Base-by-base conservation (phyloP, 35 echinoderm and acorn worm species). In the Nesometra sesokonis region DNA sequence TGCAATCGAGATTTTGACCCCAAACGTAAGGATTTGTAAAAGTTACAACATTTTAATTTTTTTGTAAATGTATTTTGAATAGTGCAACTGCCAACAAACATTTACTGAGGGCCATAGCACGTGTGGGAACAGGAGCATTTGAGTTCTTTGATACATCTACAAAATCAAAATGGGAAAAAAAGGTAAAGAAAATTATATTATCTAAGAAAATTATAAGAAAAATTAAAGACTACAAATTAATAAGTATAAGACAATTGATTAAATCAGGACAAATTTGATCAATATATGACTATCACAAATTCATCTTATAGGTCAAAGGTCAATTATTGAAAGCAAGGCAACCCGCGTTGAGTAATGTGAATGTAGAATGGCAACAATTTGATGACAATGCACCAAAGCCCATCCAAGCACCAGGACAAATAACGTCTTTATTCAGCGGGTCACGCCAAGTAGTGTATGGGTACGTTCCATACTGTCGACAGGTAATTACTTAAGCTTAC, bases 401-500 rank as follows among this genome's bases (percentile, higher is more conserved):
- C 0, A 85, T 93, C 67, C 95, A 97, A 57, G 95, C 95, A 35
- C 95, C 95, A 46, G 57, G 88, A 46, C 89, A 91, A 31, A 80
- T 97, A 47, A 90, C 88, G 11, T 90, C 95, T 13, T 84, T 97
- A 31, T 97, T 97, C 85, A 97, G 89, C 85, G 95, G 95, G 31
- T 91, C 91, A 30, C 80, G 95, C 37, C 87, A 91, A 85, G 91
- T 97, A 19, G 95, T 97, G 15, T 97, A 93, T 89, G 95, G 95
- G 33, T 93, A 89, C 82, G 95, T 97, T 0, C 91, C 82, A 11
- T 89, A 87, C 39, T 93, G 91, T 38, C 90, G 89, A 23, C 82
- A 93, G 91, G 91, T 97, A 87, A 82, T 57, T 2, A 17, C 30
- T 21, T 34, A 21, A 84, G 38, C 15, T 43, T 43, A 15, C 5